Evolutionary conservation across 2,888 invertebrate genomes (phyloP), one percentile per base, ranked within the genome.

Genomic region (Lysandra bellargus): DNA sequence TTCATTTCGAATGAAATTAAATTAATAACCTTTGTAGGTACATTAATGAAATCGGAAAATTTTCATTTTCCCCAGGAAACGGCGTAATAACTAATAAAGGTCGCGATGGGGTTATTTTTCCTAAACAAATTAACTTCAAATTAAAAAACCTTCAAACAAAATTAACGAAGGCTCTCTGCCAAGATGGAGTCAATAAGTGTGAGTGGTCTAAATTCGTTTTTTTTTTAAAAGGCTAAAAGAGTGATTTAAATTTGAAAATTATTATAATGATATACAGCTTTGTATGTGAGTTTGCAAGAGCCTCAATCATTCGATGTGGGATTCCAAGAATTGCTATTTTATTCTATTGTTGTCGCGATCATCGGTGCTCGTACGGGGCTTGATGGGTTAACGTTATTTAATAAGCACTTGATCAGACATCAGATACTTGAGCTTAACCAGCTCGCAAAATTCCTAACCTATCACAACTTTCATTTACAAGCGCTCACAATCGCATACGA

Each of bases 81-180:
- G 53, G 12, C 5, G 17, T 73, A n/a, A 73, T n/a, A 49, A 53
- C 7, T 73, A n/a, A 73, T n/a, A 49, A 53, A 53, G 75, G 75
- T 49, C 49, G 17, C 9, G 49, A 49, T 40, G 23, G 75, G 75
- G 75, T 23, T 40, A 44, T 73, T 75, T 75, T n/a, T 49, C 44
- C 12, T 49, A 75, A 75, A 53, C 75, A 53, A 75, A 49, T 75
- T 75, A 44, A 75, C 49, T 75, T 75, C 0, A 75, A 49, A 75
- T 75, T 75, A 5, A 53, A 75, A 75, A 75, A 23, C 23, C 49
- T 44, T 75, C 69, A 33, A 69, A 69, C 69, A 23, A 53, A 44
- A 49, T 75, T 75, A 44, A 44, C 44, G 74, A 74, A 49, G 33
- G 74, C 49, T 74, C 12, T n/a, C 12, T 44, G 49, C 23, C 74